Percentiles rank a stretch among this genome's conserved stretches.
These are phyloP conservation scores for Coecobrya sp. DNA, from an alignment of 2,888 invertebrate species.

Conservation along the genomic window DNA sequence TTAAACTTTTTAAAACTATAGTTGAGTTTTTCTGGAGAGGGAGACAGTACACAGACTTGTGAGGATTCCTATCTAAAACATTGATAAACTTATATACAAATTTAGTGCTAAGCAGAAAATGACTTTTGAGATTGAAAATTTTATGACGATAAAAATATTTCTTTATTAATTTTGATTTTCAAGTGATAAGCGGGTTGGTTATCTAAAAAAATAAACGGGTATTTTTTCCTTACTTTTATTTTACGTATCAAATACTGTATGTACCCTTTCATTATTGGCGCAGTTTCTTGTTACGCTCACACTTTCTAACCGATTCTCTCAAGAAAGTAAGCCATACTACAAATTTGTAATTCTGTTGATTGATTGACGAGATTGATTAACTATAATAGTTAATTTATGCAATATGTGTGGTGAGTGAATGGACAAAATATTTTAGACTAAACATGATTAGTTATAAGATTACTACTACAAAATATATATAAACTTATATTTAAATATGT, in stretches of 20 bases:
- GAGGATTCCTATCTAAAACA: slow-evolving; percentile 40
- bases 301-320: neutral
- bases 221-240: neutral
- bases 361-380: slow-evolving; percentile 62
- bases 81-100: neutral
- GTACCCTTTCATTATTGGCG: slow-evolving; percentile 4
- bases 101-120: slow-evolving; percentile 35
- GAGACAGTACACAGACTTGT: slow-evolving; percentile 29
- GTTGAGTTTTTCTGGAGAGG: neutral
- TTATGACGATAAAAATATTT: neutral
- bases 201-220: slow-evolving; percentile 15
- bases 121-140: slow-evolving; percentile 43
- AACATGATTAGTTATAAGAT: neutral
- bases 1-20: neutral
- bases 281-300: neutral
- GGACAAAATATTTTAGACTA: neutral
- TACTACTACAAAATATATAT: neutral
- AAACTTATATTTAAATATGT: neutral
- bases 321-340: neutral
- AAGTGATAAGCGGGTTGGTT: slow-evolving; percentile 11
- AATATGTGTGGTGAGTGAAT: slow-evolving; percentile 11
- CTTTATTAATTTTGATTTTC: too few species aligned
- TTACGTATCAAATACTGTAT: neutral
- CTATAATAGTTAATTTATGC: neutral
- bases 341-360: slow-evolving; percentile 52